These are phyloP conservation scores for Champsocephalus gunnari DNA, from an alignment of 2,797 vertebrate species.

Conservation along the genomic window DNA sequence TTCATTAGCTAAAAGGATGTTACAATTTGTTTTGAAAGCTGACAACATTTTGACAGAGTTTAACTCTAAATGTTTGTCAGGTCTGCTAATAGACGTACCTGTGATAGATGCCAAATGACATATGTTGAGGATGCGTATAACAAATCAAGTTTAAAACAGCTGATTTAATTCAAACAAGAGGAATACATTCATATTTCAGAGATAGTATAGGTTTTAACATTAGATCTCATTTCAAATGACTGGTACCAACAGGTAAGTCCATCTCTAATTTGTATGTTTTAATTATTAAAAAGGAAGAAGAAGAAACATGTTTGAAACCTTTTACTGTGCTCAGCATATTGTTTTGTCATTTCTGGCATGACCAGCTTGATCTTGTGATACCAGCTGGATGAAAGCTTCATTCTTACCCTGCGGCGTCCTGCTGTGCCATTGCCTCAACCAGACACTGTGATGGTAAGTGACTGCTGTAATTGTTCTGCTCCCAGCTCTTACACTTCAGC, in stretches of 20 bases:
- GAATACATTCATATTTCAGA: background rate
- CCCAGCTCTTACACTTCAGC: slow-evolving; percentile 78
- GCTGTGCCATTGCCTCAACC: slow-evolving; percentile 78
- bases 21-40: slow-evolving; percentile 71
- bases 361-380: slow-evolving; percentile 81
- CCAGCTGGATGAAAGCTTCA: slow-evolving; percentile 80
- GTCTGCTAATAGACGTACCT: slow-evolving; percentile 45
- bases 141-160: slow-evolving; percentile 22
- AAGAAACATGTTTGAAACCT: slow-evolving; percentile 22
- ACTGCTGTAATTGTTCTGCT: slow-evolving; percentile 85
- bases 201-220: background rate
- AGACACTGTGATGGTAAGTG: slow-evolving; percentile 83
- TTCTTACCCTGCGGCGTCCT: slow-evolving; percentile 75
- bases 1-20: slow-evolving; percentile 67
- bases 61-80: slow-evolving; percentile 61
- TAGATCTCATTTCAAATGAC: background rate
- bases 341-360: slow-evolving; percentile 80
- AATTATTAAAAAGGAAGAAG: slow-evolving; percentile 19
- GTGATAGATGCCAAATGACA: slow-evolving; percentile 70
- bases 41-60: slow-evolving; percentile 72
- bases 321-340: slow-evolving; percentile 66
- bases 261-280: slow-evolving; percentile 34
- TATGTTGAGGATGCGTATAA: slow-evolving; percentile 49
- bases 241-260: slow-evolving; percentile 28
- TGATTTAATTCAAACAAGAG: slow-evolving; percentile 10